phyloP scores from a whole-genome alignment of 2,888 invertebrate genomes.

The Auanema sp. region DNA sequence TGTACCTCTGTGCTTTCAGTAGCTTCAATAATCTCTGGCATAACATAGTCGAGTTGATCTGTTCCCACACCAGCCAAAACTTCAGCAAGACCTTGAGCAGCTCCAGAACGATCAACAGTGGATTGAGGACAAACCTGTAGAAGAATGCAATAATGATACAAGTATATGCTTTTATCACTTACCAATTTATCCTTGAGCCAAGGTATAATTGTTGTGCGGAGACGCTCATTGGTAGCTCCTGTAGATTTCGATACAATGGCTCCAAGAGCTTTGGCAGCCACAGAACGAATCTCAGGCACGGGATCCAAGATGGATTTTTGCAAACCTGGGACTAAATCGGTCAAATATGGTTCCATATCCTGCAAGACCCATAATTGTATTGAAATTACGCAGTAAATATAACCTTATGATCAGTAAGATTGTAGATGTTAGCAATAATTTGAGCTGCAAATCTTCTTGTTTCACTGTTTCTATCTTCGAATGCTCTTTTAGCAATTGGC shows the following conservation, averaged over 20 bases:
- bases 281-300: slow-evolving; percentile 93
- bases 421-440: slow-evolving; percentile 99
- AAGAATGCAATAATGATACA: background rate
- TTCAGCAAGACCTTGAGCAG: slow-evolving; percentile 76
- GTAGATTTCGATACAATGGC: slow-evolving; percentile 54
- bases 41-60: slow-evolving; percentile 89
- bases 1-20: slow-evolving; percentile 63
- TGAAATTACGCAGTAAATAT: background rate
- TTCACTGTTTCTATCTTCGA: slow-evolving; percentile 95
- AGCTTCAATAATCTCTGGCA: slow-evolving; percentile 73
- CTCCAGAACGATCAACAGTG: slow-evolving; percentile 90
- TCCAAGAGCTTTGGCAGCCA: slow-evolving; percentile 81
- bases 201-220: slow-evolving; percentile 88
- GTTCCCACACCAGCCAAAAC: slow-evolving; percentile 94
- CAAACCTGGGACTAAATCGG: slow-evolving; percentile 91
- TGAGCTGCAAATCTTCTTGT: slow-evolving; percentile 98
- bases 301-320: slow-evolving; percentile 94
- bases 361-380: slow-evolving; percentile 49
- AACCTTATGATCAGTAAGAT: slow-evolving; percentile 90
- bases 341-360: slow-evolving; percentile 91
- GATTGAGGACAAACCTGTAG: slow-evolving; percentile 77
- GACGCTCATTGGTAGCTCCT: slow-evolving; percentile 74
- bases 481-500: slow-evolving; percentile 97
- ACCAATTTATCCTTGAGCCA: slow-evolving; percentile 98
- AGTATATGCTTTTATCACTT: too few species aligned